These are phyloP conservation scores for Argopecten irradians DNA, from an alignment of 1,140 invertebrate genomes.

Conservation along the genomic window DNA sequence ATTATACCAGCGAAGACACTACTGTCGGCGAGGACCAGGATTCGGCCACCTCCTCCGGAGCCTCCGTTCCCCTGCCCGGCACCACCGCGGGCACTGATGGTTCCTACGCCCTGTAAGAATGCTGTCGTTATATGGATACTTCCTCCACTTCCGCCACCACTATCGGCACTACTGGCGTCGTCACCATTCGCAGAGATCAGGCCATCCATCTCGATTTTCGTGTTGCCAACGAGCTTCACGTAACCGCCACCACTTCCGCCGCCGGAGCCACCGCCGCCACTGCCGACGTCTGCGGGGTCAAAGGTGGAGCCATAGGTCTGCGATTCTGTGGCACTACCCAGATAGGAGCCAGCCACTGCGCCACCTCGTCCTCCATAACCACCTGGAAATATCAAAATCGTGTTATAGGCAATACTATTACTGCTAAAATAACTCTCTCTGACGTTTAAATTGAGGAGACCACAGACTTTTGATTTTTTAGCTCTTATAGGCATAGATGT, in stretches of 20 bases:
- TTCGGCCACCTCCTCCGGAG: conserved; percentile 36
- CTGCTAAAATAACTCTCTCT: too few relatives aligned
- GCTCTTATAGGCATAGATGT: too few relatives aligned
- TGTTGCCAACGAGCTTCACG: conserved; percentile 1
- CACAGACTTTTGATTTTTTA: too few relatives aligned
- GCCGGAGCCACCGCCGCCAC: conserved; percentile 31
- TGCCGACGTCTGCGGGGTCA: background rate
- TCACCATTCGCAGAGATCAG: conserved; percentile 40
- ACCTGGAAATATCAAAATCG: conserved; percentile 30
- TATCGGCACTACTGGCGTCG: conserved; percentile 4
- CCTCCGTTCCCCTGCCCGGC: conserved; percentile 28
- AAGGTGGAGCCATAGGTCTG: conserved; percentile 17
- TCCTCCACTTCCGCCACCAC: conserved; percentile 45
- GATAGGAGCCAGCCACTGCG: background rate
- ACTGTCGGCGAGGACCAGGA: background rate
- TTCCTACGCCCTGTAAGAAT: conserved; percentile 33
- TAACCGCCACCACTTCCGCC: conserved; percentile 41
- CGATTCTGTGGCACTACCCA: background rate
- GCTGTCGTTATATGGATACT: conserved; percentile 33
- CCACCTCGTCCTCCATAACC: conserved; percentile 38
- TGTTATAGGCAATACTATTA: too few relatives aligned
- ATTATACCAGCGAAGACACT: conserved; percentile 10
- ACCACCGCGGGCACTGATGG: conserved; percentile 37
- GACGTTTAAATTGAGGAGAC: too few relatives aligned
- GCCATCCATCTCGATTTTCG: conserved; percentile 28